A percentile compares a stretch with the other conserved stretches of the same genome.
Evolutionary conservation across 2,888 invertebrate genomes (phyloP).

Genomic region (Mylabris sibirica): DNA sequence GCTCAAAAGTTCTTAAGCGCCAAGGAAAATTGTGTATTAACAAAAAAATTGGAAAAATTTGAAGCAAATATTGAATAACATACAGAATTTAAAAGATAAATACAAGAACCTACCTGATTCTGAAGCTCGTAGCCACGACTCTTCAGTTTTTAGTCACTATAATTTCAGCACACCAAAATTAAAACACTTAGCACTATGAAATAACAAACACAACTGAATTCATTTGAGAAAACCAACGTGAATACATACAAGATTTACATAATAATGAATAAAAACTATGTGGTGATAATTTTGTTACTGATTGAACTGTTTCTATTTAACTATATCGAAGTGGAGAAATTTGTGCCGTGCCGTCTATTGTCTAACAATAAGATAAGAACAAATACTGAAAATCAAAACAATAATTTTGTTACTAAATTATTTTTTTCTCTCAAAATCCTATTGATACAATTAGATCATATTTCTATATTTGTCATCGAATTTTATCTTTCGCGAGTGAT

Average conservation of each 20-base stretch:
- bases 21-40: too few species aligned
- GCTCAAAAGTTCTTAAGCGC: too few species aligned
- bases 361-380: background rate
- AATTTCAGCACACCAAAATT: background rate
- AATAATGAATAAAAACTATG: too few species aligned
- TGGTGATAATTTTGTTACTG: too few species aligned
- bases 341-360: too few species aligned
- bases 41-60: too few species aligned
- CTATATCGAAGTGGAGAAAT: too few species aligned
- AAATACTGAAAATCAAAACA: background rate
- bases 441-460: slow-evolving; percentile 50
- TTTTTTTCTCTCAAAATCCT: background rate
- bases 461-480: slow-evolving; percentile 45
- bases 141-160: background rate
- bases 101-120: background rate
- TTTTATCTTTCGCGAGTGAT: slow-evolving; percentile 42
- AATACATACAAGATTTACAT: background rate
- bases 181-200: background rate
- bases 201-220: background rate
- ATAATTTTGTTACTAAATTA: background rate
- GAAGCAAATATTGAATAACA: too few species aligned
- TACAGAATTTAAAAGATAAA: too few species aligned
- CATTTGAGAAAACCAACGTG: background rate
- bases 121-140: too few species aligned
- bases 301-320: too few species aligned